Evolutionary conservation across 1,140 invertebrate genomes (phyloP).

Genomic region (Drosophila sechellia): DNA sequence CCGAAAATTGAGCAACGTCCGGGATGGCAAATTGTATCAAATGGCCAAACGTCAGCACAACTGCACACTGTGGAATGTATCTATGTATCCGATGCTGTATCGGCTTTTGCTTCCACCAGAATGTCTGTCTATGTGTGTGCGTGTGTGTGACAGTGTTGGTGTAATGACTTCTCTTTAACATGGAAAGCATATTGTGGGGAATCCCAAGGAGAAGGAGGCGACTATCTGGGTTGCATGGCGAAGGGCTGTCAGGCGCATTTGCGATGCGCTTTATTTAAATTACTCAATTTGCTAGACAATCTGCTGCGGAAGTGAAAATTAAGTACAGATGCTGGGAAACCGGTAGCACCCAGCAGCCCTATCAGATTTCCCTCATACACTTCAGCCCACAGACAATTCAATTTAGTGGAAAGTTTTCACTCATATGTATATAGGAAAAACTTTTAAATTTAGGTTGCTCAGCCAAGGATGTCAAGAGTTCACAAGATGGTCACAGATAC

Average conservation of each 20-base stretch:
- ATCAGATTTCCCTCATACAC: background rate
- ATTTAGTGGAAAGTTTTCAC: conserved; percentile 47
- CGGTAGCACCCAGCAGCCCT: background rate
- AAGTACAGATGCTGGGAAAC: conserved; percentile 45
- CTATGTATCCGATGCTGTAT: conserved; percentile 26
- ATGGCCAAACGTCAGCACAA: conserved; percentile 48
- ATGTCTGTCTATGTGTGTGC: background rate
- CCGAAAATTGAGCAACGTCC: conserved; percentile 56
- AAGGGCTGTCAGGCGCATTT: conserved; percentile 46
- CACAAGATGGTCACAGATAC: conserved; percentile 25
- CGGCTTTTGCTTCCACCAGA: background rate
- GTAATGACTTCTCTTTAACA: conserved; percentile 45
- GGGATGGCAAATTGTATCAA: conserved; percentile 62
- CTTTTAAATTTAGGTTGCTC: conserved; percentile 49
- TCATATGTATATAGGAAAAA: conserved; percentile 26
- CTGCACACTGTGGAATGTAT: conserved; percentile 37
- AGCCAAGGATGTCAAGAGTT: conserved; percentile 28
- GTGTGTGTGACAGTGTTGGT: background rate
- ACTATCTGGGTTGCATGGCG: background rate
- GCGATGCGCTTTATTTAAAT: conserved; percentile 65
- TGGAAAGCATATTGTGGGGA: conserved; percentile 43
- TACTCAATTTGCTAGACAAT: conserved; percentile 68
- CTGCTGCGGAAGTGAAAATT: conserved; percentile 55
- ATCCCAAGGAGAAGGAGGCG: conserved; percentile 1
- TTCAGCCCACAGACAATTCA: conserved; percentile 39